Evolutionary conservation across 2,797 vertebrate species (phyloP).

Genomic region (Sarcophilus harrisii): DNA sequence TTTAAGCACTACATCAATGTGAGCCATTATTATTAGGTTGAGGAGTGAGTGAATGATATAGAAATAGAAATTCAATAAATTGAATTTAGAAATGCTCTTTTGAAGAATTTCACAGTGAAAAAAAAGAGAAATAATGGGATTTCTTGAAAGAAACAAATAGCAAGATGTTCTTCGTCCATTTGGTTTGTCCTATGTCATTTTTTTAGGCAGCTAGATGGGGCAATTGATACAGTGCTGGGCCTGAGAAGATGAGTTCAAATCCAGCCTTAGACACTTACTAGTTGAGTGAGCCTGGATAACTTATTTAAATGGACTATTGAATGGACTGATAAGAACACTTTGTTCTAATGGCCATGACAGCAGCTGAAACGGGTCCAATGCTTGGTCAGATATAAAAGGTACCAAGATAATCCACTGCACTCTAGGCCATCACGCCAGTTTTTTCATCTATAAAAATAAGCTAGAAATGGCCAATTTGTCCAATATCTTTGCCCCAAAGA

Average conservation of each 20-base stretch:
- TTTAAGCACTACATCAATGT: neutral
- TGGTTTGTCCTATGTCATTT: neutral
- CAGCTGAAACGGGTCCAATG: no score
- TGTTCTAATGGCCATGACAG: no score
- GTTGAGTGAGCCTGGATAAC: no score
- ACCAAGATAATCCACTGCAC: neutral
- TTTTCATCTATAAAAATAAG: neutral
- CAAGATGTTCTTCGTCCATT: neutral
- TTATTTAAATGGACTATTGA: no score
- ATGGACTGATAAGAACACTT: no score
- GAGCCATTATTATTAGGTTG: neutral
- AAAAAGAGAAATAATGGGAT: neutral
- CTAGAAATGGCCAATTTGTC: neutral
- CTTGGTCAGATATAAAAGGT: no score
- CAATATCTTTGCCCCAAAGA: neutral
- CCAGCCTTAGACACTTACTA: no score
- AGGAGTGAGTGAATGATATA: neutral
- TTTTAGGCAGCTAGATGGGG: neutral
- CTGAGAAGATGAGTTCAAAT: no score
- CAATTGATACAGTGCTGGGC: no score
- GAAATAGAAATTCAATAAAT: neutral
- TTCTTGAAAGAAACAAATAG: neutral
- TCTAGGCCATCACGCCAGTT: neutral
- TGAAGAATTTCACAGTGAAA: neutral
- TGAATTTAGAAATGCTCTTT: neutral